A percentile compares a stretch with the other conserved stretches of the same genome.
These are phyloP conservation scores for Crocuta crocuta DNA, from an alignment of 2,113 vertebrate species.

Conservation along the genomic window DNA sequence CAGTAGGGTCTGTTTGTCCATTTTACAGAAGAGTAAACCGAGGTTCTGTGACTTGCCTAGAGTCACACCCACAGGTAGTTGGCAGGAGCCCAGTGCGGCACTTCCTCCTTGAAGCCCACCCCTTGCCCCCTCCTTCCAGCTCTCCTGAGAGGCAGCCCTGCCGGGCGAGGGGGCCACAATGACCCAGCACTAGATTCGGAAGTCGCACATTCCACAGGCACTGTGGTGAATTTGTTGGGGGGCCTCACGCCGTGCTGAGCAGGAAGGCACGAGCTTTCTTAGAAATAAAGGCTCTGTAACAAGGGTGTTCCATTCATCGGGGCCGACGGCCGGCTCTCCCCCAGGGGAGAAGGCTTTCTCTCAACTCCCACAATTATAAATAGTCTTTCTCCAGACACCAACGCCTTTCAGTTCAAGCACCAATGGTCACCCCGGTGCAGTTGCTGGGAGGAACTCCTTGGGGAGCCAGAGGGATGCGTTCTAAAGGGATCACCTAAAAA, in stretches of 20 bases:
- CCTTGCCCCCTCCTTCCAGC: neutral
- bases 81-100: neutral
- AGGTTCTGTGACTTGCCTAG: neutral
- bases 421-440: neutral
- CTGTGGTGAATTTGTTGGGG: neutral
- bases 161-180: neutral
- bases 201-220: neutral
- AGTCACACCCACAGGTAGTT: neutral
- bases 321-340: neutral
- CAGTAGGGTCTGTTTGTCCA: neutral
- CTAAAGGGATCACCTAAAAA: neutral
- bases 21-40: neutral
- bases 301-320: neutral
- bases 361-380: neutral
- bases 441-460: neutral
- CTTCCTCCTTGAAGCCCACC: neutral
- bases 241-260: neutral
- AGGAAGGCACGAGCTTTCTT: neutral
- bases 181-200: neutral
- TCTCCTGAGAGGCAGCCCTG: neutral
- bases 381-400: neutral
- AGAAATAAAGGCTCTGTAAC: neutral
- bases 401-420: neutral
- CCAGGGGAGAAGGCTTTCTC: neutral
- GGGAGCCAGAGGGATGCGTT: neutral